These are phyloP conservation scores for Lagodon rhomboides DNA, from an alignment of 2,797 vertebrate species.

Conservation along the genomic window DNA sequence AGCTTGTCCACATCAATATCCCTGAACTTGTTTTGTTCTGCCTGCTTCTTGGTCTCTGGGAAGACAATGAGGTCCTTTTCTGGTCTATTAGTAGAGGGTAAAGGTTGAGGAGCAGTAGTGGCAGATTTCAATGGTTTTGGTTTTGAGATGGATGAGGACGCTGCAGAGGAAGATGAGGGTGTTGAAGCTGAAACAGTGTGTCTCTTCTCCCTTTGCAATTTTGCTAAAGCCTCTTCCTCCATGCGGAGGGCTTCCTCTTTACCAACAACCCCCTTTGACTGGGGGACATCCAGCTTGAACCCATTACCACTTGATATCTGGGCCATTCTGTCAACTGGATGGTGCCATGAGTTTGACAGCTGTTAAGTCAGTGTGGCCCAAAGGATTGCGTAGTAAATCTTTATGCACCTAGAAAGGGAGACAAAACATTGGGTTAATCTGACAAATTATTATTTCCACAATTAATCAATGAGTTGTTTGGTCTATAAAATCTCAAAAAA, in stretches of 20 bases:
- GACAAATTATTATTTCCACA: too few species aligned
- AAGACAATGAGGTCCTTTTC: conserved; percentile 98
- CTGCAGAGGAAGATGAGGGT: conserved; percentile 69
- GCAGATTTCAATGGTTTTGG: conserved; percentile 57
- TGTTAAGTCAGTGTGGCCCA: conserved; percentile 61
- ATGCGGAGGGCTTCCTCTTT: conserved; percentile 98
- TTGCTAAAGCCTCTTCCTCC: conserved; percentile 97
- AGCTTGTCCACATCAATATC: conserved; percentile 94
- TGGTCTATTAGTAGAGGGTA: conserved; percentile 77
- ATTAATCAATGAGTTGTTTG: too few species aligned
- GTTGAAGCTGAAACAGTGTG: conserved; percentile 75
- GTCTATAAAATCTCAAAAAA: too few species aligned
- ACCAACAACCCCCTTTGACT: conserved; percentile 91
- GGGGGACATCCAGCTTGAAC: conserved; percentile 88
- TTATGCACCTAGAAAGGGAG: conserved; percentile 80
- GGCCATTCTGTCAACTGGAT: conserved; percentile 91
- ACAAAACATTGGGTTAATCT: conserved; percentile 2
- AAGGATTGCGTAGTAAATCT: conserved; percentile 36
- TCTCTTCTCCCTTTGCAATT: conserved; percentile 91
- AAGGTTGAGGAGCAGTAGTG: conserved; percentile 76
- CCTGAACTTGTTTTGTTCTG: conserved; percentile 87
- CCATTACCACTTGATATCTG: conserved; percentile 94
- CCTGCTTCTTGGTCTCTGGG: conserved; percentile 90
- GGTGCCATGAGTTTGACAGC: conserved; percentile 82
- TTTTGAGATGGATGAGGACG: conserved; percentile 58